These are phyloP conservation scores for Champsocephalus esox DNA, from an alignment of 2,797 vertebrate species.

Conservation along the genomic window DNA sequence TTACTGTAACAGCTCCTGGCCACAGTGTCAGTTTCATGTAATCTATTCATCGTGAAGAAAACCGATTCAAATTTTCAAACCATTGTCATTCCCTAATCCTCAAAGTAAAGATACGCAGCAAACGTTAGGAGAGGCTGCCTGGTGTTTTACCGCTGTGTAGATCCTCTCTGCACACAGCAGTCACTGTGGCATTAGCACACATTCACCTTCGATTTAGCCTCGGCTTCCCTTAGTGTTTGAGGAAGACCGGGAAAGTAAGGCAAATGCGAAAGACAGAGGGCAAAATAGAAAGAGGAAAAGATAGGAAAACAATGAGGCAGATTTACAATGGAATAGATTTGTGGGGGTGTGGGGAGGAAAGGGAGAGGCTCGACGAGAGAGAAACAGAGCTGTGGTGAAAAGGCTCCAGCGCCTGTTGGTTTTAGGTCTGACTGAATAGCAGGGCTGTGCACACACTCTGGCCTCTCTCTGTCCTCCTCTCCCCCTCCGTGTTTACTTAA, in stretches of 20 bases:
- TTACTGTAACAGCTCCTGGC: slow-evolving; percentile 57
- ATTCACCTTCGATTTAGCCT: slow-evolving; percentile 7
- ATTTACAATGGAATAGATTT: slow-evolving; percentile 69
- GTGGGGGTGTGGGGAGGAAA: slow-evolving; percentile 9
- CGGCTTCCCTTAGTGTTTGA: slow-evolving; percentile 21
- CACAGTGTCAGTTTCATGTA: slow-evolving; percentile 60
- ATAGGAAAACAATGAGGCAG: slow-evolving; percentile 68
- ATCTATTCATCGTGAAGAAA: slow-evolving; percentile 44
- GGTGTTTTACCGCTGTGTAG: slow-evolving; percentile 32
- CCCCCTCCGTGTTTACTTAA: slow-evolving; percentile 80
- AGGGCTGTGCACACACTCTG: slow-evolving; percentile 78
- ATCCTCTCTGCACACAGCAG: slow-evolving; percentile 46
- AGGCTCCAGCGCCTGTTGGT: slow-evolving; percentile 77
- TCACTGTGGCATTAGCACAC: slow-evolving; percentile 32
- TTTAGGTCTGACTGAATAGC: slow-evolving; percentile 80
- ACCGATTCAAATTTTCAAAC: slow-evolving; percentile 23
- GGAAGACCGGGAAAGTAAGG: slow-evolving; percentile 37
- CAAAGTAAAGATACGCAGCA: slow-evolving; percentile 33
- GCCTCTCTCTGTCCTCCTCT: slow-evolving; percentile 73
- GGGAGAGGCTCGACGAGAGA: slow-evolving; percentile 36
- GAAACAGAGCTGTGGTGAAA: slow-evolving; percentile 69
- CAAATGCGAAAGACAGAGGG: slow-evolving; percentile 57
- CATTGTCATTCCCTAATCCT: slow-evolving; percentile 32
- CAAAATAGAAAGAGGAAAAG: slow-evolving; percentile 67
- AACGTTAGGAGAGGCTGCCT: slow-evolving; percentile 22